Evolutionary conservation across 2,113 vertebrate genomes (phyloP).

Genomic region (Anser cygnoides): DNA sequence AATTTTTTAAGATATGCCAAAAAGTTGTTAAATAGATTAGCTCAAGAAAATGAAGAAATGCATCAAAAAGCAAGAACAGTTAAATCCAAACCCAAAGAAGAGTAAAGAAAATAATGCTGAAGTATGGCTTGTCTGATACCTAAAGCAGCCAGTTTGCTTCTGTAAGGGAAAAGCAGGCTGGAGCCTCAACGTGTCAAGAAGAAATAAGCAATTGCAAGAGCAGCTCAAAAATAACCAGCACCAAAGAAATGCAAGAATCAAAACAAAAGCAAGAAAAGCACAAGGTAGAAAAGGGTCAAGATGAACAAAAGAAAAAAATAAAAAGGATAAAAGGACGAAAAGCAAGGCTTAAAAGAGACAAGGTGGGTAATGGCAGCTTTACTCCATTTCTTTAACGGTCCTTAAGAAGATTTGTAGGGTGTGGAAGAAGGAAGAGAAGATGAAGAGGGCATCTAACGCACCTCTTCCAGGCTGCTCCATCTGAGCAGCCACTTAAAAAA

Average conservation of each 20-base stretch:
- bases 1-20: constrained; percentile 51
- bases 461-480: not conserved
- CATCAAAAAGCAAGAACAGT: constrained; percentile 65
- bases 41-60: constrained; percentile 64
- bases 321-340: constrained; percentile 51
- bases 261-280: constrained; percentile 61
- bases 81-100: constrained; percentile 64
- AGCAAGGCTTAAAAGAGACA: constrained; percentile 74
- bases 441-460: not conserved
- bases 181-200: constrained; percentile 36
- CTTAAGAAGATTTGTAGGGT: constrained; percentile 21
- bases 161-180: constrained; percentile 45
- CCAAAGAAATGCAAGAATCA: constrained; percentile 60
- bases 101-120: constrained; percentile 51
- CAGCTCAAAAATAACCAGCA: constrained; percentile 60
- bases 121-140: constrained; percentile 14
- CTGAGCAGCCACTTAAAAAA: not conserved
- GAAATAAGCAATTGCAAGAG: constrained; percentile 53
- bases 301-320: constrained; percentile 46
- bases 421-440: not conserved
- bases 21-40: constrained; percentile 72
- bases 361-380: constrained; percentile 40
- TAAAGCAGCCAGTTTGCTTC: constrained; percentile 53
- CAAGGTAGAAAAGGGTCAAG: constrained; percentile 71
- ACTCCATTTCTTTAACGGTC: not conserved